Percentiles rank a stretch among this genome's conserved stretches.
phyloP scores from a whole-genome alignment of 37 sponge, comb jelly and placozoan species.

The Chondrilla cf. caribensis region DNA sequence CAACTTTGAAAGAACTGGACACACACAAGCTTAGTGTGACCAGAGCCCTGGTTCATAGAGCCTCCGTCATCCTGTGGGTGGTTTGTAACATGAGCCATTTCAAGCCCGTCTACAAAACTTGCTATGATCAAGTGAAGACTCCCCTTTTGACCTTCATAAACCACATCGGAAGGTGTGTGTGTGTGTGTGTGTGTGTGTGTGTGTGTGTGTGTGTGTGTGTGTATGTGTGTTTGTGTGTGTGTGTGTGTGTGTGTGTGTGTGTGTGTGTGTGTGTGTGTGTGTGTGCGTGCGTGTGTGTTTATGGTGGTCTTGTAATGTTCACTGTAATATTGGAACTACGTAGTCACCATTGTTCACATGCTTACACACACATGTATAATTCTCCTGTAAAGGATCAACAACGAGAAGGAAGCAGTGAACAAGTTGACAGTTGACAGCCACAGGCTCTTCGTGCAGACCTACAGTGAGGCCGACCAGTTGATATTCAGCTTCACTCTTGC shows the following conservation, averaged over 20 bases:
- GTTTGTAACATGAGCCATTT: conserved; percentile 41
- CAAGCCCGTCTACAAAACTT: conserved; percentile 42
- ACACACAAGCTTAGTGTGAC: conserved; percentile 4
- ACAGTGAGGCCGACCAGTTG: conserved; percentile 60
- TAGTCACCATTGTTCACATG: background rate
- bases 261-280: background rate
- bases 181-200: background rate
- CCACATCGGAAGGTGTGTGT: conserved; percentile 47
- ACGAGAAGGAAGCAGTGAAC: conserved; percentile 41
- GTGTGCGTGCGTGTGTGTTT: background rate
- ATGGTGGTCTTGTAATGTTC: no score
- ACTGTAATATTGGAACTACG: no score
- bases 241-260: background rate
- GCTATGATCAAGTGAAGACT: conserved; percentile 21
- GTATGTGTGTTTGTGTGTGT: background rate
- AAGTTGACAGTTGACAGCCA: conserved; percentile 42
- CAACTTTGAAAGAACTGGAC: conserved; percentile 4
- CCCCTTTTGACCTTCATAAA: conserved; percentile 47
- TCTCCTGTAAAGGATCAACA: background rate
- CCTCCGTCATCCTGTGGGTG: conserved; percentile 37
- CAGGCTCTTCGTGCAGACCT: conserved; percentile 46
- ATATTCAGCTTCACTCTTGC: conserved; percentile 57
- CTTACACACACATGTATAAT: background rate
- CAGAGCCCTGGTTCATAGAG: conserved; percentile 39
- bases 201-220: background rate